Base-by-base conservation (phyloP, 35 echinoderm and acorn worm species). In the Anneissia japonica region DNA sequence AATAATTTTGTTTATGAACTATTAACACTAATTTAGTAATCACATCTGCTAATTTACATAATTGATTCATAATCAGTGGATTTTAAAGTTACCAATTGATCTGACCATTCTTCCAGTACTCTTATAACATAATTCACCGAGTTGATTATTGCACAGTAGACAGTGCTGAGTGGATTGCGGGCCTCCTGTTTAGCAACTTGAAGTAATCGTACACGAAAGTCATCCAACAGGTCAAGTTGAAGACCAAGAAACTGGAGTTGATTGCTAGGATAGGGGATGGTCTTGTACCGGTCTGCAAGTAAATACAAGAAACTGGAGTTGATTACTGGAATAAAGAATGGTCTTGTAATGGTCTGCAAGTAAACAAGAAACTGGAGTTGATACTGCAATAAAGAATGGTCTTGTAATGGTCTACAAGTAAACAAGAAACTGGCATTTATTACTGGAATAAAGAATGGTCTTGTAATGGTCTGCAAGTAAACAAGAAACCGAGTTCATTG, bases 1-100 rank as follows among this genome's bases (percentile, higher is more conserved):
- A n/a, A n/a, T n/a, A n/a, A n/a, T n/a, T n/a, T n/a, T n/a, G n/a
- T n/a, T n/a, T n/a, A n/a, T n/a, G n/a, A n/a, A n/a, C n/a, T n/a
- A n/a, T n/a, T n/a, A n/a, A n/a, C n/a, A n/a, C n/a, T n/a, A n/a
- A n/a, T n/a, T n/a, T n/a, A n/a, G n/a, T n/a, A n/a, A n/a, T n/a
- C n/a, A n/a, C n/a, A n/a, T n/a, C n/a, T n/a, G n/a, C n/a, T n/a
- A n/a, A n/a, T n/a, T n/a, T n/a, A n/a, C n/a, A n/a, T n/a, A n/a
- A n/a, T n/a, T n/a, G n/a, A n/a, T n/a, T n/a, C n/a, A n/a, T n/a
- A n/a, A n/a, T n/a, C n/a, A n/a, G n/a, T n/a, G n/a, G n/a, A n/a
- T n/a, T n/a, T n/a, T n/a, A n/a, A n/a, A n/a, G 92, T 83, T 37
- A 94, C 96, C 89, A 99, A 83, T 78, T 99, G 89, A 19, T 99